Evolutionary conservation across 92 coral and sea anemone genomes (phyloP), one percentile per base, ranked within the genome.

Genomic region (Desmophyllum pertusum): DNA sequence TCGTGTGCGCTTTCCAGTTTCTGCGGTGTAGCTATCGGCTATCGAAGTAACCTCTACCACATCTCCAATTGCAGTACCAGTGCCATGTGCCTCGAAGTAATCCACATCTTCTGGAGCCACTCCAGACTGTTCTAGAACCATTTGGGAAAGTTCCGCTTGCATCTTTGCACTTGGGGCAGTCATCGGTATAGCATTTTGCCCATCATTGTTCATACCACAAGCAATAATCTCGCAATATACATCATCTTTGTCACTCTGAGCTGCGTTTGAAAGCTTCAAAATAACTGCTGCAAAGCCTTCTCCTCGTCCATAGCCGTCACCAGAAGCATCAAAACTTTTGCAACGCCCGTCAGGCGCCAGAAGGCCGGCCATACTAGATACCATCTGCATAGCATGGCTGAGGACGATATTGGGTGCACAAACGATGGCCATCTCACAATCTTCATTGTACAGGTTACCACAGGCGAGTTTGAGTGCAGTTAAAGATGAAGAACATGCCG

Each of bases 261-360:
- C 78, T 41, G 79, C 59, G 13, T 63, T 59, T 1, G 92, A 92
- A 31, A 78, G 80, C 70, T 94, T 94, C 14, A 94, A 79, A 51
- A 92, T 77, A 17, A 94, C 94, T 45, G 92, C 95, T 38, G 92
- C 98, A 45, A 92, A 83, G 18, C 98, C 98, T 77, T 94, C 98
- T 33, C 95, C 95, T 23, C 98, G 77, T 13, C 98, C 95, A 53
- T 94, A 94, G 3, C 98, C 98, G 76, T 94, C 95, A 11, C 94
- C 95, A 7, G 88, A 87, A 33, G 88, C 88, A 73, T 94, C 98
- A 78, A 92, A 94, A 62, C 94, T 81, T 70, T 94, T 94, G 77
- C 98, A 92, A 8, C 95, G 95, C 21, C 98, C 98, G 73, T 94
- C 98, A 27, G 93, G 94, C 10, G 98, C 95, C 33, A 94, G 88